phyloP scores from a whole-genome alignment of 1,140 invertebrate genomes.

The Hestina assimilis region DNA sequence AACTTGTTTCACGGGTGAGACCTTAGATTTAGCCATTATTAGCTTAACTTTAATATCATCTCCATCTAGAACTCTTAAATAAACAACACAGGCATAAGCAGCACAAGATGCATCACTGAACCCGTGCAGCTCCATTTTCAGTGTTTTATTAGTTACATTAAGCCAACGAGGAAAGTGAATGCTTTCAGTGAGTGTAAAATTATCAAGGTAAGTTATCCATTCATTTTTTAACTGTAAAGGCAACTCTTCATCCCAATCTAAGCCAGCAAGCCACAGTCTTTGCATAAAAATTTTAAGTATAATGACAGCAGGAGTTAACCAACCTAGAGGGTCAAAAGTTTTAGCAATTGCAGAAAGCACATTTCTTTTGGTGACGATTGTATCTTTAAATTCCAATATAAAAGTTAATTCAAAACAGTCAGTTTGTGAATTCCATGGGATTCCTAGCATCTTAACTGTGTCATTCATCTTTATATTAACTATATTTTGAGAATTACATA shows the following conservation, averaged over 20 bases:
- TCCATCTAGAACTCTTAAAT: too few relatives aligned
- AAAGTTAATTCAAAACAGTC: conserved; percentile 13
- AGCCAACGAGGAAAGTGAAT: conserved; percentile 8
- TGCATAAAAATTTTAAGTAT: conserved; percentile 13
- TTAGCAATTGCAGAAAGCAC: conserved; percentile 11
- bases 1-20: too few relatives aligned
- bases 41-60: too few relatives aligned
- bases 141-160: conserved; percentile 7
- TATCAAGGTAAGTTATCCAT: not conserved
- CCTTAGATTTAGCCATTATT: too few relatives aligned
- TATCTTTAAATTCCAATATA: not conserved
- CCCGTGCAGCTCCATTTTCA: too few relatives aligned
- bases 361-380: conserved; percentile 20
- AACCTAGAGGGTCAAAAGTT: conserved; percentile 16
- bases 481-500: not conserved
- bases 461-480: not conserved
- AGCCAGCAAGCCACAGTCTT: conserved; percentile 5
- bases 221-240: not conserved
- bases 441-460: conserved; percentile 10
- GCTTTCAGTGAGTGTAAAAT: not conserved
- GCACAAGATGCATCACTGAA: too few relatives aligned
- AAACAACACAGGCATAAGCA: too few relatives aligned
- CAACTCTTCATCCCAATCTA: conserved; percentile 3
- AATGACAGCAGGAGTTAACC: conserved; percentile 11
- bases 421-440: conserved; percentile 7